A percentile compares a stretch with the other conserved stretches of the same genome.
These are phyloP conservation scores for Porites divaricata DNA, from an alignment of 92 coral and sea anemone species.

Conservation along the genomic window DNA sequence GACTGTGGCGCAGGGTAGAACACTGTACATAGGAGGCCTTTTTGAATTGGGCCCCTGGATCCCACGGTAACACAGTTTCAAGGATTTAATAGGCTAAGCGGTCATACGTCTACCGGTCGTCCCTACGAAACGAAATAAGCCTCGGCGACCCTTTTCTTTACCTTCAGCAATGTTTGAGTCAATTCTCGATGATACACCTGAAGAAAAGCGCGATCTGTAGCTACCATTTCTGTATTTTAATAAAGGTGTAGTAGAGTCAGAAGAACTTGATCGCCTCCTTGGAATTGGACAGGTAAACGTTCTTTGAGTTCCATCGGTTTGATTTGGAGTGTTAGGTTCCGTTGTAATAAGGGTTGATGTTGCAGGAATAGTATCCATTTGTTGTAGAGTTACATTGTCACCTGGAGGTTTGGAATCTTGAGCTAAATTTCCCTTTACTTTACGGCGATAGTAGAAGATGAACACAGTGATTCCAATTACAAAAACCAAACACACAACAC, in stretches of 20 bases:
- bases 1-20: too few species aligned
- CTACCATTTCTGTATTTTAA: conserved; percentile 88
- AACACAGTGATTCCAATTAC: conserved; percentile 46
- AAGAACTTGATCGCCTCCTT: conserved; percentile 79
- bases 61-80: too few species aligned
- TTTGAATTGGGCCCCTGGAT: too few species aligned
- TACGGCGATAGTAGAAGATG: conserved; percentile 68
- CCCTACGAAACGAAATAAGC: too few species aligned
- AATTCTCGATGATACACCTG: conserved; percentile 84
- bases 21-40: too few species aligned
- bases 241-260: conserved; percentile 84
- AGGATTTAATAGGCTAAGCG: too few species aligned
- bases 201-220: conserved; percentile 89
- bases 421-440: conserved; percentile 27
- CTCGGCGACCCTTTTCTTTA: not conserved
- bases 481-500: conserved; percentile 53
- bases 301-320: conserved; percentile 49
- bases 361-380: conserved; percentile 31
- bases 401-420: conserved; percentile 12
- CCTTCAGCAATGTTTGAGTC: conserved; percentile 95
- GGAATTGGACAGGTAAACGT: conserved; percentile 64
- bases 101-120: too few species aligned
- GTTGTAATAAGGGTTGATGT: conserved; percentile 47
- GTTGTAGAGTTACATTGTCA: conserved; percentile 27
- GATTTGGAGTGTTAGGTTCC: conserved; percentile 78